A percentile compares a stretch with the other conserved stretches of the same genome.
Conservation (phyloP, 2,797 vertebrate species). For the Acipenser ruthenus region DNA sequence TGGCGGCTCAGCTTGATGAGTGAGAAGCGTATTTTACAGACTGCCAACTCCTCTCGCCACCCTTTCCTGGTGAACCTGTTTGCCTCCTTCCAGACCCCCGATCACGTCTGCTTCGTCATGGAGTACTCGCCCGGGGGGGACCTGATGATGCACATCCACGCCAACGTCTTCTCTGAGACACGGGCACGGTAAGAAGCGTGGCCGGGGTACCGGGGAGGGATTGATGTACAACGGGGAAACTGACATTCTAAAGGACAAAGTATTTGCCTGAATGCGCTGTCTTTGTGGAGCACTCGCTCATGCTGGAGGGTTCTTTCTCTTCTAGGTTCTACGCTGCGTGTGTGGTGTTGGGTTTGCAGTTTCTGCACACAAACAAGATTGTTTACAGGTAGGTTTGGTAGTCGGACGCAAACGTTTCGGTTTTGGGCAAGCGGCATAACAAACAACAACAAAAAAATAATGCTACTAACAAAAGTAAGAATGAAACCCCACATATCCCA, state of each 20-base stretch:
- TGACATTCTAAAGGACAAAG: neutral
- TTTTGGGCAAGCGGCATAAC: too few relatives aligned
- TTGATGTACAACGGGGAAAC: too few relatives aligned
- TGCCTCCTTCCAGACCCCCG: constrained; percentile 85
- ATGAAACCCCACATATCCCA: too few relatives aligned
- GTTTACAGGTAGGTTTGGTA: constrained; percentile 75
- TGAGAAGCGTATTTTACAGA: constrained; percentile 87
- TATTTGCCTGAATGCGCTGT: constrained; percentile 13
- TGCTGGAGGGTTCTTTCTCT: neutral
- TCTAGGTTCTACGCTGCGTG: constrained; percentile 86
- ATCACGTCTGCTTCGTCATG: constrained; percentile 88
- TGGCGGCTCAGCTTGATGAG: constrained; percentile 70
- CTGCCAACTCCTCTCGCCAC: constrained; percentile 69
- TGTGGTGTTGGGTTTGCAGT: constrained; percentile 87
- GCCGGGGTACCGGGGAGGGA: neutral
- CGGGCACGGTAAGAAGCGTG: constrained; percentile 56
- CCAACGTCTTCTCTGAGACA: constrained; percentile 73
- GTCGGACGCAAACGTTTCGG: too few relatives aligned
- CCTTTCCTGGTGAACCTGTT: constrained; percentile 90
- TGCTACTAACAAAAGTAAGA: too few relatives aligned
- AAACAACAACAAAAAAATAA: too few relatives aligned
- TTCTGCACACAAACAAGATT: constrained; percentile 83
- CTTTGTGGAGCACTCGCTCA: neutral
- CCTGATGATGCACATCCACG: constrained; percentile 91
- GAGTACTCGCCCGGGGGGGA: constrained; percentile 88